phyloP scores from a whole-genome alignment of 2,797 vertebrate genomes.

The Limnodromus scolopaceus region DNA sequence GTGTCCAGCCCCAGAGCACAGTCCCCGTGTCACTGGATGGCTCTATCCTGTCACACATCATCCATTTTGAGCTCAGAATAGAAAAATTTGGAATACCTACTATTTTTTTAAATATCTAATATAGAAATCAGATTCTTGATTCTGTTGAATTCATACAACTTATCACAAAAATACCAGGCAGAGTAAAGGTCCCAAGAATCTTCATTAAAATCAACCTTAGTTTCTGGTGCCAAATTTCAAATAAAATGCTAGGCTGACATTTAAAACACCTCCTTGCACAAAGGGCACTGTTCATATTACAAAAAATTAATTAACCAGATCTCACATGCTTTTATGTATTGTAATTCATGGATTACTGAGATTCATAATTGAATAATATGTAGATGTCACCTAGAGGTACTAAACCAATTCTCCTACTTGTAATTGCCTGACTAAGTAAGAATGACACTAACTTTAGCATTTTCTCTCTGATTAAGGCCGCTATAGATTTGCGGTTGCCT shows the following conservation, averaged over 20 bases:
- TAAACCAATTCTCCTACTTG: slow-evolving; percentile 75
- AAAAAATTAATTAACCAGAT: slow-evolving; percentile 69
- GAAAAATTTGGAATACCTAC: fast-evolving
- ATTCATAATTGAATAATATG: slow-evolving; percentile 79
- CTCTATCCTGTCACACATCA: neutral
- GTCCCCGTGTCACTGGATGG: neutral
- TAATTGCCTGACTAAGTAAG: slow-evolving; percentile 80
- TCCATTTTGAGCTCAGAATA: neutral
- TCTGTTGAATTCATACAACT: neutral
- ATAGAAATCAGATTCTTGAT: neutral
- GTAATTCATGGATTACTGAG: slow-evolving; percentile 75
- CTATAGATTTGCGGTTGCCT: slow-evolving; percentile 75
- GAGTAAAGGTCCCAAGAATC: neutral
- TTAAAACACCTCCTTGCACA: slow-evolving; percentile 67
- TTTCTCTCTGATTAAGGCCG: slow-evolving; percentile 80
- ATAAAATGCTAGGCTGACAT: slow-evolving; percentile 53
- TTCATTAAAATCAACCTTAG: slow-evolving; percentile 31
- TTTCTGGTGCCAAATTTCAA: slow-evolving; percentile 26
- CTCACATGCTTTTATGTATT: slow-evolving; percentile 66
- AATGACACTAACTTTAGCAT: slow-evolving; percentile 77
- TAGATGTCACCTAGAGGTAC: slow-evolving; percentile 76
- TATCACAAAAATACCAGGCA: neutral
- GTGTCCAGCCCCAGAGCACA: fast-evolving
- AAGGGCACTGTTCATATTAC: slow-evolving; percentile 53
- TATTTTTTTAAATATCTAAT: neutral